Conservation (phyloP, 2,888 invertebrate genomes). For the Lasioglossum vierecki region DNA sequence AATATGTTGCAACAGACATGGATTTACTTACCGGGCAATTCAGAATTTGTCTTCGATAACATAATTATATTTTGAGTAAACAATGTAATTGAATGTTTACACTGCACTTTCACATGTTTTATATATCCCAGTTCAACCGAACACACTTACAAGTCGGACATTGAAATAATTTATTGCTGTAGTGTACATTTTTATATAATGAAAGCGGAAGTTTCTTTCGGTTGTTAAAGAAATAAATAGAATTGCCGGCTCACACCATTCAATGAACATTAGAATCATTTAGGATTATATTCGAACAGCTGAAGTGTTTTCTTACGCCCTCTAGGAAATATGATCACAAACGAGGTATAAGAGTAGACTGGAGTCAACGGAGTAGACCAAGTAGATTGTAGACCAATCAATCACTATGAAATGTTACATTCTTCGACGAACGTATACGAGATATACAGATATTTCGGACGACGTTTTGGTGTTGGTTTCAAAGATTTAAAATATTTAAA, state of each 20-base stretch:
- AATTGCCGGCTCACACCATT: not conserved
- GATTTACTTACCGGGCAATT: conserved; percentile 40
- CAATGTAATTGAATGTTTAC: not conserved
- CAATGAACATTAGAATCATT: not conserved
- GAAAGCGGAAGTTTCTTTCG: not conserved
- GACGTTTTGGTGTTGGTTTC: too few relatives aligned
- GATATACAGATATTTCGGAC: too few relatives aligned
- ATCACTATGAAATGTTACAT: too few relatives aligned
- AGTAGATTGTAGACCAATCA: too few relatives aligned
- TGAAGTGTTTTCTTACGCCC: not conserved
- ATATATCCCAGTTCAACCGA: not conserved
- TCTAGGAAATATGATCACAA: too few relatives aligned
- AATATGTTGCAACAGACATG: not conserved
- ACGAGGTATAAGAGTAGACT: too few relatives aligned
- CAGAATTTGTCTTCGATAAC: conserved; percentile 15
- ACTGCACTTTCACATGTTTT: not conserved
- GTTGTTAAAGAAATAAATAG: not conserved
- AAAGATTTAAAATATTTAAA: too few relatives aligned
- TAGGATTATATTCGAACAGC: not conserved
- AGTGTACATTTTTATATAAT: not conserved
- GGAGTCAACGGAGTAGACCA: too few relatives aligned
- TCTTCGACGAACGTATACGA: too few relatives aligned
- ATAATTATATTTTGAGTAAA: not conserved
- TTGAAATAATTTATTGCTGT: not conserved
- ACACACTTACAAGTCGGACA: not conserved